These are phyloP conservation scores for Gallinago paraguaiae DNA, from an alignment of 2,113 vertebrate species.

Conservation along the genomic window DNA sequence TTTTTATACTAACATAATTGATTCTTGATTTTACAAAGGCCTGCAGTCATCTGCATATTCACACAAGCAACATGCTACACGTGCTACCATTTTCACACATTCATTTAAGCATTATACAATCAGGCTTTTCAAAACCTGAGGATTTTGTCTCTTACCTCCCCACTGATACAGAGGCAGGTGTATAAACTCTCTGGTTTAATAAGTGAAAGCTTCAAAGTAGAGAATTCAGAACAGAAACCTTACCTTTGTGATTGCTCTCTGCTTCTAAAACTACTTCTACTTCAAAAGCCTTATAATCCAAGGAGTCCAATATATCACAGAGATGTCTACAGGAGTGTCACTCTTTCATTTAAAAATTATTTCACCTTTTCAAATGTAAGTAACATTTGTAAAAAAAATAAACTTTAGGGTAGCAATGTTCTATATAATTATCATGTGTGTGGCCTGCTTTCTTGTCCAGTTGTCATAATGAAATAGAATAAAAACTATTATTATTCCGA, in stretches of 20 bases:
- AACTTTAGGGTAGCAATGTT: background rate
- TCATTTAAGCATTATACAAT: background rate
- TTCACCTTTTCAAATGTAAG: background rate
- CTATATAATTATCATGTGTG: background rate
- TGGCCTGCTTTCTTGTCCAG: background rate
- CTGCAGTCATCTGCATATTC: background rate
- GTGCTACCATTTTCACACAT: background rate
- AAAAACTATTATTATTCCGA: background rate
- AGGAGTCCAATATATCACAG: background rate
- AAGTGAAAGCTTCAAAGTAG: background rate
- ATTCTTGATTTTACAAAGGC: background rate
- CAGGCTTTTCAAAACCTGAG: background rate
- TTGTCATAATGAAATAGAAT: background rate
- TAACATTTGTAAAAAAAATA: background rate
- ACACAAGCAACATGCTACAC: fast-evolving
- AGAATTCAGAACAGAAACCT: background rate
- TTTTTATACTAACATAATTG: background rate
- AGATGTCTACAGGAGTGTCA: background rate
- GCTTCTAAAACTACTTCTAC: background rate
- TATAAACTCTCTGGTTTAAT: background rate
- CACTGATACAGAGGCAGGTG: fast-evolving
- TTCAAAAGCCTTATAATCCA: background rate
- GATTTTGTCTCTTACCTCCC: background rate
- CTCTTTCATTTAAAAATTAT: background rate
- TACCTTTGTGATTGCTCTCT: background rate